Conservation (phyloP, 2,888 invertebrate species). For the Branchinecta sandiegonensis region DNA sequence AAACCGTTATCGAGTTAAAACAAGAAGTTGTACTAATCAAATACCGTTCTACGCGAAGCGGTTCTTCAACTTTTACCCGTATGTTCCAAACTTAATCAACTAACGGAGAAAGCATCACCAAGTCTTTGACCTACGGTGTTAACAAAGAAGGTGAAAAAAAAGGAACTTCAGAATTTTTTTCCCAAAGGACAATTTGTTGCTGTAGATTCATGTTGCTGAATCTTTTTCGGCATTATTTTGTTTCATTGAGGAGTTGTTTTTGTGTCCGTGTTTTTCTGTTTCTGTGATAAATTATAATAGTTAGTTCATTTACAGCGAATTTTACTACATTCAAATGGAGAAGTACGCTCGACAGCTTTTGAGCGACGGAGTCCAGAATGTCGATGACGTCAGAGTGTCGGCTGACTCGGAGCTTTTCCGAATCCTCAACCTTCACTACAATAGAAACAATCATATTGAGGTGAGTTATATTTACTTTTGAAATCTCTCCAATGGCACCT, state of each 20-base stretch:
- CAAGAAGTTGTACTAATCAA: slow-evolving; percentile 12
- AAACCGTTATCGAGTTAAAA: slow-evolving; percentile 4
- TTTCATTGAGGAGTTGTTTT: neutral
- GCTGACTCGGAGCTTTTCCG: slow-evolving; percentile 94
- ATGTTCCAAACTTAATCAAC: slow-evolving; percentile 5
- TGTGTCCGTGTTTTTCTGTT: too few relatives aligned
- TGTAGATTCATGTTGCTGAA: neutral
- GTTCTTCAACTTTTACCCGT: slow-evolving; percentile 15
- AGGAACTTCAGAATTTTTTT: too few relatives aligned
- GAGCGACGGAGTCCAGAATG: slow-evolving; percentile 83
- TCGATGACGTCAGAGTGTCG: slow-evolving; percentile 84
- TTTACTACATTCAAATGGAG: slow-evolving; percentile 99
- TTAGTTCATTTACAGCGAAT: slow-evolving; percentile 62
- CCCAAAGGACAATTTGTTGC: neutral
- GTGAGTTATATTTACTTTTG: slow-evolving; percentile 40
- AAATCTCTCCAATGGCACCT: neutral
- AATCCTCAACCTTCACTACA: slow-evolving; percentile 95
- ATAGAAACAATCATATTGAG: slow-evolving; percentile 92
- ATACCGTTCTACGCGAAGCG: neutral
- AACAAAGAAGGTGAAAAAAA: too few relatives aligned
- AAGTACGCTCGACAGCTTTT: slow-evolving; percentile 97
- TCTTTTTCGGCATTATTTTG: slow-evolving; percentile 1
- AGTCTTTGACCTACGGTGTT: slow-evolving; percentile 1
- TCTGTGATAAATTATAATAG: neutral
- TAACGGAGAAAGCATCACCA: neutral